These are phyloP conservation scores for Etheostoma spectabile DNA, from an alignment of 2,113 vertebrate genomes.

Conservation along the genomic window DNA sequence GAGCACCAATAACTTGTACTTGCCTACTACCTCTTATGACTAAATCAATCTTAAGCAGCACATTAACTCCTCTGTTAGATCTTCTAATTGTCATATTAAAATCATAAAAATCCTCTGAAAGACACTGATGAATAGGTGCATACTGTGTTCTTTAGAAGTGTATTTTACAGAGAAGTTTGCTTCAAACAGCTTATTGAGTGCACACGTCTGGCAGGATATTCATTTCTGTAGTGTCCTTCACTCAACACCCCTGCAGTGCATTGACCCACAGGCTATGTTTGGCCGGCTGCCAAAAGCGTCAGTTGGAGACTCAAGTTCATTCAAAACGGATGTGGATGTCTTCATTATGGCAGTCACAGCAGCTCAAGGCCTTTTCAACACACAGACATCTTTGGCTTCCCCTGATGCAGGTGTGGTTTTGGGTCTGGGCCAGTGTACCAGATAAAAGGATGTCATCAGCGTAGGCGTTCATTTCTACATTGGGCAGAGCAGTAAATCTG, in stretches of 20 bases:
- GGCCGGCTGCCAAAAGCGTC: slow-evolving; percentile 57
- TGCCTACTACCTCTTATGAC: not conserved
- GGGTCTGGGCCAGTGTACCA: slow-evolving; percentile 40
- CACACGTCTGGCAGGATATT: slow-evolving; percentile 55
- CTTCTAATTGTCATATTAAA: slow-evolving; percentile 14
- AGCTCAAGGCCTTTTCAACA: slow-evolving; percentile 53
- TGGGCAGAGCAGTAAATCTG: slow-evolving; percentile 35
- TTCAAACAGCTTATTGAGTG: slow-evolving; percentile 50
- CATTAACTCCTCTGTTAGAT: not conserved
- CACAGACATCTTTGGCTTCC: slow-evolving; percentile 29
- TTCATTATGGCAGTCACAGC: slow-evolving; percentile 70
- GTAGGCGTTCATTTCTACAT: slow-evolving; percentile 50
- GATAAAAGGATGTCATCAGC: slow-evolving; percentile 54
- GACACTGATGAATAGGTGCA: slow-evolving; percentile 9
- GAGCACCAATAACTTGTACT: not conserved
- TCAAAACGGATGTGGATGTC: slow-evolving; percentile 64
- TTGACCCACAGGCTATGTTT: slow-evolving; percentile 45
- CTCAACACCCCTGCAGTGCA: slow-evolving; percentile 50
- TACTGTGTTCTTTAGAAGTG: slow-evolving; percentile 6
- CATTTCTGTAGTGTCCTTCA: slow-evolving; percentile 53
- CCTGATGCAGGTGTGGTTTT: slow-evolving; percentile 66
- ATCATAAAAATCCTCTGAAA: slow-evolving; percentile 8
- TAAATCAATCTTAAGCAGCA: not conserved
- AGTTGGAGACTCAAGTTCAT: slow-evolving; percentile 44
- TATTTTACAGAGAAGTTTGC: slow-evolving; percentile 21